A percentile compares a stretch with the other conserved stretches of the same genome.
Conservation (phyloP, 2,113 vertebrate species). For the Solea senegalensis region DNA sequence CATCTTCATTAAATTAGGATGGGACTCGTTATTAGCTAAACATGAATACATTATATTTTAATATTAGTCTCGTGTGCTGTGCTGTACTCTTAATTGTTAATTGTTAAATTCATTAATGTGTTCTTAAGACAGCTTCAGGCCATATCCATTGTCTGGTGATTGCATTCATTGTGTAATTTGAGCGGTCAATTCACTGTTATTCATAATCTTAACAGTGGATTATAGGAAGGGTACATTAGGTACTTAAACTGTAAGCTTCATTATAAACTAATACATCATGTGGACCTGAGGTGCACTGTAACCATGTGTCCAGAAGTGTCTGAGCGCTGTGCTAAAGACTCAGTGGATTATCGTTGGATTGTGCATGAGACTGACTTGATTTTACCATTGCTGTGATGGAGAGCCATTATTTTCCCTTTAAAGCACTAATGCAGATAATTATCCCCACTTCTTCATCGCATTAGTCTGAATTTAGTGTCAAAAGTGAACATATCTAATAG, state of each 20-base stretch:
- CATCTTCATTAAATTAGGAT: slow-evolving; percentile 53
- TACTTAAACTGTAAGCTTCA: background rate
- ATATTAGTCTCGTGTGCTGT: slow-evolving; percentile 29
- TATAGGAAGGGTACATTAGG: slow-evolving; percentile 2
- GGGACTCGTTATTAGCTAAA: slow-evolving; percentile 54
- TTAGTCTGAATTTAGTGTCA: no score
- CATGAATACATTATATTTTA: slow-evolving; percentile 52
- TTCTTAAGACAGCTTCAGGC: slow-evolving; percentile 52
- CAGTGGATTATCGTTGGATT: no score
- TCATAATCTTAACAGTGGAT: slow-evolving; percentile 9
- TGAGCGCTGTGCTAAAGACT: no score
- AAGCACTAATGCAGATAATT: no score
- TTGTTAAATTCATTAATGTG: slow-evolving; percentile 58
- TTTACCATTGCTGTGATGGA: no score
- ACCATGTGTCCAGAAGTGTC: no score
- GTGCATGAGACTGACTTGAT: no score
- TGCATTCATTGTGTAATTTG: slow-evolving; percentile 34
- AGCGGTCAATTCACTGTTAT: slow-evolving; percentile 13
- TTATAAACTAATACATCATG: no score
- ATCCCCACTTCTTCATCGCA: no score
- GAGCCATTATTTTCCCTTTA: no score
- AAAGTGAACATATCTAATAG: no score
- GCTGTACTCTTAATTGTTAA: slow-evolving; percentile 37
- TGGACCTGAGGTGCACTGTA: no score
- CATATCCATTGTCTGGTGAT: slow-evolving; percentile 35